Percentiles rank a stretch among this genome's conserved stretches.
These are phyloP conservation scores for Meganola albula DNA, from an alignment of 2,888 invertebrate species.

Conservation along the genomic window DNA sequence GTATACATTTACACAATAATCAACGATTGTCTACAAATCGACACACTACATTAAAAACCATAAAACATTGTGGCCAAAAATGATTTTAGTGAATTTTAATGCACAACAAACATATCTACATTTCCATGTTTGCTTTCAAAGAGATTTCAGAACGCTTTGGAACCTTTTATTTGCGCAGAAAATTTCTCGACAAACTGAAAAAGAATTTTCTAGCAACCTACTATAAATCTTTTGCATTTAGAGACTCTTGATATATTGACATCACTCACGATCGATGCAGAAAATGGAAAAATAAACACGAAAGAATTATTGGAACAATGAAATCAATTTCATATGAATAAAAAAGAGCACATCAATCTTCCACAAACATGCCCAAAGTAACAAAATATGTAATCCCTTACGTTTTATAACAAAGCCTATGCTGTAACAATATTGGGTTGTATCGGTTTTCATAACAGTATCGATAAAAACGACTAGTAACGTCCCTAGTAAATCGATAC, in stretches of 20 bases:
- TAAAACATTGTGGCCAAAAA: too few relatives aligned
- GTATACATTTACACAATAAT: conserved; percentile 4
- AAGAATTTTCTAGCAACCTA: too few relatives aligned
- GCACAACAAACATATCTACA: background rate
- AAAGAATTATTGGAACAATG: background rate
- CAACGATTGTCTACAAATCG: too few relatives aligned
- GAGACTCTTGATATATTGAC: too few relatives aligned
- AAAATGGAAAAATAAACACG: too few relatives aligned
- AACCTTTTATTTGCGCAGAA: background rate
- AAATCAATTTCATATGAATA: background rate
- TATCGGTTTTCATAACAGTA: conserved; percentile 48
- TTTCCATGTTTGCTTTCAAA: background rate
- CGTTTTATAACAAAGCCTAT: conserved; percentile 37
- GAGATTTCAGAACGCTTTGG: background rate
- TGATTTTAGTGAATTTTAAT: too few relatives aligned
- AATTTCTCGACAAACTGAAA: too few relatives aligned
- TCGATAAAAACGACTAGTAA: conserved; percentile 46
- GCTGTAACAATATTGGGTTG: conserved; percentile 43
- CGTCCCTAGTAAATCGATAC: conserved; percentile 54
- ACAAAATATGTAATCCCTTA: conserved; percentile 32
- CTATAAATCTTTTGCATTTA: too few relatives aligned
- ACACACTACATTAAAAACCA: too few relatives aligned
- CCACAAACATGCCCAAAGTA: conserved; percentile 29
- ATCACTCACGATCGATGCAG: too few relatives aligned
- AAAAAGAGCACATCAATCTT: conserved; percentile 13